Evolutionary conservation across 2,888 invertebrate species (phyloP).

Genomic region (Chironomus riparius): DNA sequence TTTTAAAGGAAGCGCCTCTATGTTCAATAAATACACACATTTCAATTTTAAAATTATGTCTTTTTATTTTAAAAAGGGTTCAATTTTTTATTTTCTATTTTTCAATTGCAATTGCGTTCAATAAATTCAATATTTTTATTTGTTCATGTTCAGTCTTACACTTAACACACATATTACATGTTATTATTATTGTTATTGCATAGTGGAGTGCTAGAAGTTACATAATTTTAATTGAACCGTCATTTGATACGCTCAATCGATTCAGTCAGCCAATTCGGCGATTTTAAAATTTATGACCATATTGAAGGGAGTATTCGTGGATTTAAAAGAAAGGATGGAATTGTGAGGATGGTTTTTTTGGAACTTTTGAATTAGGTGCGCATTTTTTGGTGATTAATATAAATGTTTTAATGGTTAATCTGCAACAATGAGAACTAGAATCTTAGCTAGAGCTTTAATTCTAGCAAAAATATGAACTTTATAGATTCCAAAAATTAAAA

Average conservation of each 20-base stretch:
- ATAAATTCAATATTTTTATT: slow-evolving; percentile 25
- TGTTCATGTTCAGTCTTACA: slow-evolving; percentile 8
- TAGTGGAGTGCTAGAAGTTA: slow-evolving; percentile 6
- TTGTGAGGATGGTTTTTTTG: too few relatives aligned
- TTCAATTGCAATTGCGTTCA: slow-evolving; percentile 17
- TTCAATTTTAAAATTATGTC: background rate
- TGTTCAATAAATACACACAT: background rate
- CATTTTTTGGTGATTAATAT: too few relatives aligned
- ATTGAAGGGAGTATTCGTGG: background rate
- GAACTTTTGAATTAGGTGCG: too few relatives aligned
- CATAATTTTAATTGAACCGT: slow-evolving; percentile 26
- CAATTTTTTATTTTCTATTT: background rate
- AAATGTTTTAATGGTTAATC: too few relatives aligned
- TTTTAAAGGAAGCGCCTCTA: background rate
- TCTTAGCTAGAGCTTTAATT: too few relatives aligned
- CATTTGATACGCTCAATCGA: slow-evolving; percentile 26
- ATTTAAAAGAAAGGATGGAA: too few relatives aligned
- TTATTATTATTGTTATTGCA: background rate
- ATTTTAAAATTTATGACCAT: slow-evolving; percentile 23
- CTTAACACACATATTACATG: too few relatives aligned
- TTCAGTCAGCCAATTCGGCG: background rate
- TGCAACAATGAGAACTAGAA: too few relatives aligned
- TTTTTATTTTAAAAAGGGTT: slow-evolving; percentile 1
- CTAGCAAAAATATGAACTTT: too few relatives aligned
- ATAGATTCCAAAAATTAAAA: too few relatives aligned